These are phyloP conservation scores for Labeo catla DNA, from an alignment of 2,113 vertebrate genomes.

Conservation along the genomic window DNA sequence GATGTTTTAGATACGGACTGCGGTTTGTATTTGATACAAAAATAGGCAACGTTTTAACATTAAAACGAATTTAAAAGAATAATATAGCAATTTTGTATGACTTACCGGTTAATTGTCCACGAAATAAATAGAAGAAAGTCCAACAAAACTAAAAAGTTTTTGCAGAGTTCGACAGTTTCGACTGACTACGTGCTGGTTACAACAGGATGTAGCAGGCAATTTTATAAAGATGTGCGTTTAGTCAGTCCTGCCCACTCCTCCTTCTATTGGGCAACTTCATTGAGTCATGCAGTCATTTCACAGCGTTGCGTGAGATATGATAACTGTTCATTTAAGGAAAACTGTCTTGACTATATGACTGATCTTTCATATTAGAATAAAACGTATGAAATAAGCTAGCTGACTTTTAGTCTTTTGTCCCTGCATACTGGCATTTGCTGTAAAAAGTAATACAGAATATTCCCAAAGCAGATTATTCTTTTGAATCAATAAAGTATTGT, in stretches of 20 bases:
- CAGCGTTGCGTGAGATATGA: slow-evolving; percentile 60
- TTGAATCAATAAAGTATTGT: slow-evolving; percentile 17
- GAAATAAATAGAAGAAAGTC: slow-evolving; percentile 46
- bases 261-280: slow-evolving; percentile 70
- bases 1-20: too few relatives aligned
- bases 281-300: slow-evolving; percentile 54
- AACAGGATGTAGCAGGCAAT: slow-evolving; percentile 67
- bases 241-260: slow-evolving; percentile 69
- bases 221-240: slow-evolving; percentile 72
- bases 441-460: not conserved
- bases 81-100: not conserved
- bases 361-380: not conserved
- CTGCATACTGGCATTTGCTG: not conserved
- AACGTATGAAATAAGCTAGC: too few relatives aligned
- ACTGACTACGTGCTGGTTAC: slow-evolving; percentile 67
- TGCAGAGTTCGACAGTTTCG: not conserved
- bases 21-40: not conserved
- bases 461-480: not conserved
- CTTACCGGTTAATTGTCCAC: slow-evolving; percentile 50
- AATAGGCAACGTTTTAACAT: not conserved
- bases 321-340: slow-evolving; percentile 13
- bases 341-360: not conserved
- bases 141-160: slow-evolving; percentile 35
- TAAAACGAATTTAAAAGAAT: not conserved
- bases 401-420: too few relatives aligned